phyloP scores from a whole-genome alignment of 2,113 vertebrate genomes.

The Clarias magur region DNA sequence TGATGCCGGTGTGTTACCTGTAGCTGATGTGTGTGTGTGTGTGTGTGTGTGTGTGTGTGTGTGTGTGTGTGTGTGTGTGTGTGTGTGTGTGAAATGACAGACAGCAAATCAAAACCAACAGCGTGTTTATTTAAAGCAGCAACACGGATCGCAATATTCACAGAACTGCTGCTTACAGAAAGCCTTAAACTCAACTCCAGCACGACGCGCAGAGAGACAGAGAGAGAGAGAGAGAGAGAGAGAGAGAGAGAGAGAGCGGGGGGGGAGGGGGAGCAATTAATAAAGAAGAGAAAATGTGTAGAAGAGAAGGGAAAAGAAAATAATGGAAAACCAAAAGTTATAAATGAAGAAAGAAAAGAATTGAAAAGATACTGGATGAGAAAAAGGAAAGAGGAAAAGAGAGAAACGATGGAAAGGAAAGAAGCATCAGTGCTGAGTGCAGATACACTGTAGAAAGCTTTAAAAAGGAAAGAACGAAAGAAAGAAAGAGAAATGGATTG shows the following conservation, averaged over 20 bases:
- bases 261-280: neutral
- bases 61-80: conserved; percentile 11
- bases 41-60: neutral
- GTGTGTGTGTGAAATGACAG: neutral
- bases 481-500: too few species aligned
- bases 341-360: too few species aligned
- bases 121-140: conserved; percentile 6
- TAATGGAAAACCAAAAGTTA: neutral
- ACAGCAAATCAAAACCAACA: neutral
- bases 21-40: neutral
- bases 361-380: too few species aligned
- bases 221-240: neutral
- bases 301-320: neutral
- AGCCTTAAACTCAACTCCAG: neutral
- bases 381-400: neutral
- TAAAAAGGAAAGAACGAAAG: neutral
- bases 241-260: neutral
- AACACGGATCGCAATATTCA: neutral
- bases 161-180: neutral
- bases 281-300: neutral
- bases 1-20: conserved; percentile 4
- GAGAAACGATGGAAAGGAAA: neutral
- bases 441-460: too few species aligned
- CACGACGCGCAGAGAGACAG: neutral
- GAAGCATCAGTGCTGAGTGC: too few species aligned